Evolutionary conservation across 2,797 vertebrate genomes (phyloP), one percentile per base, ranked within the genome.

Genomic region (Enteromius radiatus): DNA sequence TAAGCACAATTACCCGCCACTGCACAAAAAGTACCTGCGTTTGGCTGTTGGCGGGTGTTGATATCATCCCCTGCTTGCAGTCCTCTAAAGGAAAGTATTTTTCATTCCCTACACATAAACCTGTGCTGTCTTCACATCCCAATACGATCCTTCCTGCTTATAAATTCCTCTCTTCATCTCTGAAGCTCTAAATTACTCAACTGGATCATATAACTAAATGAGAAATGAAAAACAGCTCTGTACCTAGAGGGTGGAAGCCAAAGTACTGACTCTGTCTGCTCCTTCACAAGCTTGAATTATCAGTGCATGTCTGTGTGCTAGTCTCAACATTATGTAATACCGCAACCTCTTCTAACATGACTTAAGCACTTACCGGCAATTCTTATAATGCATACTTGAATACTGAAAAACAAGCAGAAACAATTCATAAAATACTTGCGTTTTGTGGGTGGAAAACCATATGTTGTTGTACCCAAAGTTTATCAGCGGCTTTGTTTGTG

Each of bases 151-250:
- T 54, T 63, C 71, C 65, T 68, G 52, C 73, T 68, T 47, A 59
- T 84, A 80, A 77, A 82, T 73, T 73, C 65, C 31, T 49, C 71
- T 15, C 69, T 86, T 87, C 69, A 75, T 80, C 36, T 76, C 54
- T 47, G 26, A 77, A 82, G 56, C 54, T 10, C 65, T 71, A 73
- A 84, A 47, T 84, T 81, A 80, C 54, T 86, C 70, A 84, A 82
- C 38, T 82, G 84, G 79, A 84, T 87, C 79, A 84, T 69, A 81
- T 78, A 77, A 78, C 38, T 81, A 28, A 79, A 73, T n/a, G 59
- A 69, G 49, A 56, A 79, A 84, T 59, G 31, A 75, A 84, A 84
- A 84, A 82, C 80, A 47, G 52, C 73, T 71, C 75, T 76, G 64
- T 71, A 82, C 65, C 82, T 76, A 63, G 56, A 59, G 76, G 76